Base-by-base conservation (phyloP, 2,888 invertebrate species). In the Mayetiola destructor region DNA sequence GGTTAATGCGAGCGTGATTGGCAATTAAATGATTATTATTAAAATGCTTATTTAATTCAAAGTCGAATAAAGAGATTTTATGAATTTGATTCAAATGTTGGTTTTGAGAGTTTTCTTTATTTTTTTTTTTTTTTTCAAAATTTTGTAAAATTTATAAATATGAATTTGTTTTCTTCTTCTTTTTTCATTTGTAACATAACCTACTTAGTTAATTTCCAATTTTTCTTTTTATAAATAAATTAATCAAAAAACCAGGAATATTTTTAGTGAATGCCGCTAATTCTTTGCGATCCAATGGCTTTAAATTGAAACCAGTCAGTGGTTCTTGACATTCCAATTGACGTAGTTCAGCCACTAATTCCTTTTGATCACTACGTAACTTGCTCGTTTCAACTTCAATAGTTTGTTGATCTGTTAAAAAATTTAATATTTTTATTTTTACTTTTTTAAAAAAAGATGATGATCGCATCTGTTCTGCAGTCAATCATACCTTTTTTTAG, bases 281-380 rank as follows among this genome's bases (percentile, higher is more conserved):
- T 60, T 73, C 73, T 3, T 68, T 65, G 2, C 60, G 63, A n/a
- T 62, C 63, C 55, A 73, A 58, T 1, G 72, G 64, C 48, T 70
- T 70, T 16, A 73, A 57, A 56, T 69, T 60, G 1, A 69, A 68
- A n/a, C 73, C 73, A 2, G 65, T 65, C 37, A 67, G 68, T 0
- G 70, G 72, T 0, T 66, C 61, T 16, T 63, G 64, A 56, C 66
- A 66, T 56, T 73, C 72, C 58, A 72, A 61, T 42, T 73, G 69
- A 1, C 73, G 66, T 61, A 68, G 72, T 55, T 70, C 64, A 57
- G 69, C 69, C 0, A 72, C 66, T 58, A 72, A 61, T 48, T 68
- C 59, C 59, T 71, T 71, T 60, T 73, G 73, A 8, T 73, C 66
- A 0, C 71, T 70, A 16, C 66, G 64, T 6, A 72, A 63, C 57